Evolutionary conservation across 1,140 invertebrate genomes (phyloP).

Genomic region (Prorops nasuta): DNA sequence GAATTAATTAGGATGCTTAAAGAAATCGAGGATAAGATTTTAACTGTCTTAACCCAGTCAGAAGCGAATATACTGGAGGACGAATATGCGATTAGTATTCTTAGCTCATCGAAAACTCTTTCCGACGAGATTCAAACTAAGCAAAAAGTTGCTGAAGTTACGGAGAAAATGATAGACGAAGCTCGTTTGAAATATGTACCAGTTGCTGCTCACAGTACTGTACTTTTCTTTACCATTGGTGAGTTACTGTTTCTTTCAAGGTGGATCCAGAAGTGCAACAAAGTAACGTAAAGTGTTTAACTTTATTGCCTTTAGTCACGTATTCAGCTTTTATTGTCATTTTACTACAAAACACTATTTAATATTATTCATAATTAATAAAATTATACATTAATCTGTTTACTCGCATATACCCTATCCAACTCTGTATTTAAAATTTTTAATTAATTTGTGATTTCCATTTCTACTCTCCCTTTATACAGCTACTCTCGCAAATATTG

Average conservation of each 20-base stretch:
- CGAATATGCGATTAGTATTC: constrained; percentile 87
- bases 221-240: constrained; percentile 91
- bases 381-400: too few species aligned
- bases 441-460: background rate
- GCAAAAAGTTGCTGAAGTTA: constrained; percentile 82
- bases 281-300: background rate
- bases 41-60: constrained; percentile 81
- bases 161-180: constrained; percentile 80
- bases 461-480: too few species aligned
- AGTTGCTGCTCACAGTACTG: constrained; percentile 85
- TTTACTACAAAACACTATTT: constrained; percentile 2
- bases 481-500: constrained; percentile 87
- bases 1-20: constrained; percentile 69
- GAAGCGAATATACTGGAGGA: constrained; percentile 94
- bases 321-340: too few species aligned
- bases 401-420: too few species aligned
- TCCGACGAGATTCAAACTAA: constrained; percentile 88
- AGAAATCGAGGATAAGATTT: constrained; percentile 93
- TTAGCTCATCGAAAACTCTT: constrained; percentile 88
- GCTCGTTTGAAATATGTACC: constrained; percentile 84
- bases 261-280: background rate
- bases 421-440: background rate
- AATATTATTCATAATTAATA: background rate
- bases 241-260: constrained; percentile 33
- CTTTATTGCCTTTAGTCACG: background rate